Conservation (phyloP, 2,888 invertebrate species). For the Standfussiana lucernea region DNA sequence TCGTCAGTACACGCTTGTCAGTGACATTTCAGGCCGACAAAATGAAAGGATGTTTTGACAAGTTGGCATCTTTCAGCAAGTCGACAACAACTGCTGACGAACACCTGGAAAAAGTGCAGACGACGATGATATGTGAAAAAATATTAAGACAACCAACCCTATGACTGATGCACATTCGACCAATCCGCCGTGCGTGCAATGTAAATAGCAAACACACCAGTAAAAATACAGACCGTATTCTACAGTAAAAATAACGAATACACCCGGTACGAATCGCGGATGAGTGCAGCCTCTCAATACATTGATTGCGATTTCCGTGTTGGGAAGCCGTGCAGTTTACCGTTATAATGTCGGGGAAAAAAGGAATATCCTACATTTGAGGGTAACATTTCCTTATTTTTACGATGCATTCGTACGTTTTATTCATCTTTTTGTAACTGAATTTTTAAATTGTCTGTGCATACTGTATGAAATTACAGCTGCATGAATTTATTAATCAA, state of each 20-base stretch:
- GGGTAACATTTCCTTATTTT: slow-evolving; percentile 47
- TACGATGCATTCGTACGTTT: slow-evolving; percentile 19
- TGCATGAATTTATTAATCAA: slow-evolving; percentile 38
- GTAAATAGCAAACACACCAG: slow-evolving; percentile 79
- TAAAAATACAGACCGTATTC: slow-evolving; percentile 72
- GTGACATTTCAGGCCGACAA: not conserved
- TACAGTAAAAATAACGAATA: slow-evolving; percentile 71
- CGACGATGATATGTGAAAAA: not conserved
- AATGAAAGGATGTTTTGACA: slow-evolving; percentile 1
- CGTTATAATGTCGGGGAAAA: slow-evolving; percentile 60
- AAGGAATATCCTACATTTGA: slow-evolving; percentile 55
- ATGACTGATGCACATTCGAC: slow-evolving; percentile 66
- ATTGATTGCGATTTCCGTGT: slow-evolving; percentile 72
- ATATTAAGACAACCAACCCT: slow-evolving; percentile 59
- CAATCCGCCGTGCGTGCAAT: slow-evolving; percentile 74
- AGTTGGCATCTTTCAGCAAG: slow-evolving; percentile 2
- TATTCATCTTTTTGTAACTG: slow-evolving; percentile 29
- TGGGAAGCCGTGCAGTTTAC: slow-evolving; percentile 58
- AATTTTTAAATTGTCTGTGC: slow-evolving; percentile 36
- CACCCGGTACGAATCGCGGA: slow-evolving; percentile 66
- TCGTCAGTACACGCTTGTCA: not conserved
- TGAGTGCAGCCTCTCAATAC: slow-evolving; percentile 75
- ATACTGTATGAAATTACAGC: slow-evolving; percentile 18
- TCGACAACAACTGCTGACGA: not conserved
- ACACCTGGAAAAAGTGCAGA: not conserved